Evolutionary conservation across 1,140 invertebrate species (phyloP), one percentile per base, ranked within the genome.

Genomic region (Pseudomyrmex concolor): DNA sequence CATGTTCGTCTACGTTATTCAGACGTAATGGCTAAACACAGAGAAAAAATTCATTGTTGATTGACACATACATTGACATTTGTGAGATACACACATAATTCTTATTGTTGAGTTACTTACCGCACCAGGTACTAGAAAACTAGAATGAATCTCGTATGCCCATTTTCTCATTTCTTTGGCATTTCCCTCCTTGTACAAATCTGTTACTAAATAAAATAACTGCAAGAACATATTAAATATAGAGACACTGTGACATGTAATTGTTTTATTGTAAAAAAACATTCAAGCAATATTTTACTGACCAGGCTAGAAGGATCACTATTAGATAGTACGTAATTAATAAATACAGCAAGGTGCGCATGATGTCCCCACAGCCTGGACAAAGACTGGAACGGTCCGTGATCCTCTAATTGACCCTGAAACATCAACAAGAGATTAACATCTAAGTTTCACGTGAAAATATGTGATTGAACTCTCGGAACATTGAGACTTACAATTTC

Each of bases 131-230:
- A 98, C 97, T 78, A 99, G 95, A 95, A 99, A 99, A 90, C 97
- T 98, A 73, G 98, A 99, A 94, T 99, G 98, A 90, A 99, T 98
- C 95, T 99, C 98, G 94, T 99, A 99, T 45, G 98, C 98, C 98
- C 98, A 99, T 93, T 98, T 98, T 74, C 97, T 96, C 96, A 99
- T 96, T 91, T 98, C 98, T 94, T 98, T 98, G 51, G 96, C 95
- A 90, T 96, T 97, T 48, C 97, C 97, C 91, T 97, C 96, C 91
- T 97, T 97, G 92, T 97, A 98, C 50, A 97, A 94, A 92, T 98
- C 97, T 19, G 97, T 97, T 91, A 98, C 96, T 83, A 98, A 95
- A 94, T 98, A 98, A 93, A 99, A 99, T 81, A 98, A 95, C 96
- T 97, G 92, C n/a, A 95, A 95, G 83, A 90, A 89, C 85, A 90